Percentiles rank a stretch among this genome's conserved stretches.
Conservation (phyloP, 2,797 vertebrate species). For the Pogonophryne albipinna region DNA sequence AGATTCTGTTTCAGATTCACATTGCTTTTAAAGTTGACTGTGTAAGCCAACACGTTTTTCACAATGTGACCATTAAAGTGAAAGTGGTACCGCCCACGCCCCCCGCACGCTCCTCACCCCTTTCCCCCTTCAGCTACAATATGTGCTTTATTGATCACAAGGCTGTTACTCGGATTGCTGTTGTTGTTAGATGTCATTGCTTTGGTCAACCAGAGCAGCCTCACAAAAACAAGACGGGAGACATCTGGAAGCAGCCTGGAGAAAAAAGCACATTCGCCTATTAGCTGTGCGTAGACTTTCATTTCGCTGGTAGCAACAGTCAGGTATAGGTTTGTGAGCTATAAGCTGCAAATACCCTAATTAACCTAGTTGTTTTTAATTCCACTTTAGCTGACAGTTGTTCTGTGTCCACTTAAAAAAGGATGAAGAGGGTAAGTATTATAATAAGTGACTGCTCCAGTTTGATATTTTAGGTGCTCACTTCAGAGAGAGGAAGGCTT, state of each 20-base stretch:
- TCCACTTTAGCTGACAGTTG: background rate
- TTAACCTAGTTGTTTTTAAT: background rate
- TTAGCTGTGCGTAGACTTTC: background rate
- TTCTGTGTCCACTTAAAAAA: slow-evolving; percentile 12
- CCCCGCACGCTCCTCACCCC: background rate
- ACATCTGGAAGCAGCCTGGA: background rate
- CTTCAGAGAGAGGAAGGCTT: slow-evolving; percentile 18
- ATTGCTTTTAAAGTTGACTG: slow-evolving; percentile 8
- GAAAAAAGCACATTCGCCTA: background rate
- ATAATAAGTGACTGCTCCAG: slow-evolving; percentile 28
- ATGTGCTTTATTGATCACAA: slow-evolving; percentile 71
- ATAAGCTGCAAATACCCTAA: background rate
- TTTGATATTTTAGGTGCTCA: slow-evolving; percentile 47
- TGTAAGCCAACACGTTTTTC: slow-evolving; percentile 25
- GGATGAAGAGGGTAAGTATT: slow-evolving; percentile 1
- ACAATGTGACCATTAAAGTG: slow-evolving; percentile 46
- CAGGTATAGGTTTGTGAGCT: background rate
- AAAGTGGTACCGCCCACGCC: slow-evolving; percentile 11
- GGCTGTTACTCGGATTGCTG: slow-evolving; percentile 59
- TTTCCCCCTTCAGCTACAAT: slow-evolving; percentile 51
- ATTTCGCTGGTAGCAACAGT: slow-evolving; percentile 1
- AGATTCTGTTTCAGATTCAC: slow-evolving; percentile 1
- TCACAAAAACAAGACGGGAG: slow-evolving; percentile 34
- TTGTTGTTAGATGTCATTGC: slow-evolving; percentile 47
- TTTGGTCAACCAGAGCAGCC: slow-evolving; percentile 30